phyloP scores from a whole-genome alignment of 2,797 vertebrate species.

The Carcharodon carcharias region DNA sequence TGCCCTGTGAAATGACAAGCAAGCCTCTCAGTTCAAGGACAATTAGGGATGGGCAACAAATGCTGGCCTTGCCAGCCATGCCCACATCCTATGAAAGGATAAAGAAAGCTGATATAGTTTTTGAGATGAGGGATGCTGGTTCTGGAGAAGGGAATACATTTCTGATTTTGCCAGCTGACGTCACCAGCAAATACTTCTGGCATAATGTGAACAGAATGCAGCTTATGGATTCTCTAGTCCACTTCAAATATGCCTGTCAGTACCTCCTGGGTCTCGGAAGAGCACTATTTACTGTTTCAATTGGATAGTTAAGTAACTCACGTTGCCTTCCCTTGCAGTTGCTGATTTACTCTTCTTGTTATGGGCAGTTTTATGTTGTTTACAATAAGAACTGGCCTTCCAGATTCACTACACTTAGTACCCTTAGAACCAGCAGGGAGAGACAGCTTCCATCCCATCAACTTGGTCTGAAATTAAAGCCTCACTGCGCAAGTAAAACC shows the following conservation, averaged over 20 bases:
- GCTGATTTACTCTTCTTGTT: neutral
- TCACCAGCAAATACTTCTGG: neutral
- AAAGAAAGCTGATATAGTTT: too few species aligned
- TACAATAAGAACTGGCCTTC: neutral
- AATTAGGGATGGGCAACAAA: too few species aligned
- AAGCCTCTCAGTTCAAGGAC: too few species aligned
- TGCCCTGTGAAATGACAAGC: too few species aligned
- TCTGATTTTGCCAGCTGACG: neutral
- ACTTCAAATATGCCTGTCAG: neutral
- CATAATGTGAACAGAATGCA: neutral
- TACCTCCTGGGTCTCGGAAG: neutral
- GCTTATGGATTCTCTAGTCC: neutral
- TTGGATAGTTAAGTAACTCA: neutral
- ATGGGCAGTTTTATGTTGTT: neutral
- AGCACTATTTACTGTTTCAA: neutral
- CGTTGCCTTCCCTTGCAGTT: neutral
- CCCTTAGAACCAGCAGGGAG: neutral
- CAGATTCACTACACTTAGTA: neutral
- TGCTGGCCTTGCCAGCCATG: too few species aligned
- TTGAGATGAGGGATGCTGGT: neutral
- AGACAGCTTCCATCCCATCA: neutral
- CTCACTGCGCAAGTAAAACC: neutral
- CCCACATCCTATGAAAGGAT: too few species aligned
- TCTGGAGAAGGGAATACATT: neutral
- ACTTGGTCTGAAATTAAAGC: neutral